Base-by-base conservation (phyloP, 1,140 invertebrate genomes). In the Bathynomus jamesi region DNA sequence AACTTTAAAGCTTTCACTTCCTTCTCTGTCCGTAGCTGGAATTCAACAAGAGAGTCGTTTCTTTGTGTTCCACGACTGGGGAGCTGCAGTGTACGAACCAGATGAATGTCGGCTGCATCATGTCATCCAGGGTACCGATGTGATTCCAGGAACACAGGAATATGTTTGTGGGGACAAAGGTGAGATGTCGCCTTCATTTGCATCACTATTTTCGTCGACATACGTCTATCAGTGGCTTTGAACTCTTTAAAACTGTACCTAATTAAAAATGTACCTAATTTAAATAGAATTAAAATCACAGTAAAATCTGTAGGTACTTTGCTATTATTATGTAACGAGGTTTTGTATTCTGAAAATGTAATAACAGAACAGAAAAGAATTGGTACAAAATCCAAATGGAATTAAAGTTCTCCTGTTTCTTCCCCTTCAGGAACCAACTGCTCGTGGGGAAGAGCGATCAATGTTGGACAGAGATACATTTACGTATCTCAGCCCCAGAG, bases 21-120 rank as follows among this genome's bases (percentile, higher is more conserved):
- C n/a, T n/a, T n/a, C n/a, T 81, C 69, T 79, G 88, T 87, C 85
- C 63, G 82, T 86, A 13, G 84, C 85, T 28, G 86, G 84, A 71
- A 87, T 89, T 76, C 88, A 89, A 76, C 81, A 86, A 32, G 69
- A 80, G 61, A 80, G 81, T 27, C 83, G 87, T 72, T 91, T 91
- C 79, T 88, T 91, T 74, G 87, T 89, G 3, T 91, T 92, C 80
- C 89, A 92, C 81, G 87, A 90, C 76, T 87, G 87, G 84, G 90
- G 90, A 10, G 87, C 91, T 75, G 89, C 88, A 1, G 86, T 90
- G 2, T 91, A 91, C 81, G 89, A 91, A 67, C 89, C 90, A 2
- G 85, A 86, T n/a, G 85, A 87, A 61, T 92, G 90, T 80, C 84
- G 88, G 17, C 84, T 90, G 3, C 86, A 89, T 77, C 89, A 91